Base-by-base conservation (phyloP, 2,888 invertebrate genomes). In the Ctena decussata region DNA sequence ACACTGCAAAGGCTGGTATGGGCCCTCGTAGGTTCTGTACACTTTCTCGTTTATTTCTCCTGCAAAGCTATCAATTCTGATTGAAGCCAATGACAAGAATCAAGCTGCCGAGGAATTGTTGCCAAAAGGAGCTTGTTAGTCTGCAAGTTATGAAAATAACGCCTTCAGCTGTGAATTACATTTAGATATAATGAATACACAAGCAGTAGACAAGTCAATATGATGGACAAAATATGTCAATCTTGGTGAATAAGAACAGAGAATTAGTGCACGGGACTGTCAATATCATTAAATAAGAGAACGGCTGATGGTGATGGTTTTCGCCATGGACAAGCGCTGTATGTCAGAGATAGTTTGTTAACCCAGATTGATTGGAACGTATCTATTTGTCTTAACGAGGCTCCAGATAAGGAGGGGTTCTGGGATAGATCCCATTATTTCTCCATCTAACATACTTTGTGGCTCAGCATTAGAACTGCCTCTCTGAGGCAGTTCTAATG, bases 151-250 rank as follows among this genome's bases (percentile, higher is more conserved):
- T 65, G 35, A 65, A 65, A 27, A 24, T 57, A 27, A n/a, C 27
- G 27, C 27, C 27, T 24, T 15, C 1, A 15, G 35, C 65, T 65
- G 65, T 27, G 35, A 65, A 65, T 65, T 65, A 65, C 65, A 65
- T 65, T 65, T 65, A 65, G 32, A 65, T 65, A 65, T 65, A 65
- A 65, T 65, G 65, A 65, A 65, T 65, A 65, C 65, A 65, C 27
- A 65, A 65, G 35, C 65, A 65, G 35, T 8, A 65, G 27, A 27
- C 18, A 35, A 32, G 65, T 65, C 65, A 65, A 32, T 65, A 35
- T 35, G 65, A 35, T 65, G 65, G 35, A 32, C 18, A 32, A 35
- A 53, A 65, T 65, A 18, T 65, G 65, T 35, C 65, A 65, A 6
- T 65, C 65, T 65, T 35, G 3, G 35, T 12, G 24, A 65, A 65